Percentiles rank a stretch among this genome's conserved stretches.
Evolutionary conservation across 2,113 vertebrate species (phyloP).

Genomic region (Zosterops hypoxanthus): DNA sequence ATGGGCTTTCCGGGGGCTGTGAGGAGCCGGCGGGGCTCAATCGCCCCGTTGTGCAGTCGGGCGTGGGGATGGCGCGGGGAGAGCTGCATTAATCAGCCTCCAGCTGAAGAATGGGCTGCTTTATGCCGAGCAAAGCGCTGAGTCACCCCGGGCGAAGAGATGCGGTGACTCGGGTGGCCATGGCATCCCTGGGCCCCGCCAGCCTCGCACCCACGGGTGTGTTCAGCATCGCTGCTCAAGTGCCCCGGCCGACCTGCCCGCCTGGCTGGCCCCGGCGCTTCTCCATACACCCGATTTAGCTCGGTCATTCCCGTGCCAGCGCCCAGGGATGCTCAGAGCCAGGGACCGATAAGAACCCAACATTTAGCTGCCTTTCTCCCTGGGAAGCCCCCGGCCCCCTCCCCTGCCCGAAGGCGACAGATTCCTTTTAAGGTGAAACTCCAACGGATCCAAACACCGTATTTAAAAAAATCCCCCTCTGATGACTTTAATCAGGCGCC

Average conservation of each 20-base stretch:
- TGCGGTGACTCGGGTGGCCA: neutral
- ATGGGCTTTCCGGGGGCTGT: neutral
- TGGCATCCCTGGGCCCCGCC: neutral
- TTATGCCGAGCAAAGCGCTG: neutral
- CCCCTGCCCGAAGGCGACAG: neutral
- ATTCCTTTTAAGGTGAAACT: constrained; percentile 61
- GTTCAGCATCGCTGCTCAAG: neutral
- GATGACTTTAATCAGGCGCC: neutral
- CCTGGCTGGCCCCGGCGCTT: neutral
- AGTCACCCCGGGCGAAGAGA: neutral
- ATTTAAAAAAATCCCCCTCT: neutral
- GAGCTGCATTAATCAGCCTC: neutral
- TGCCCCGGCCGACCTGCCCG: neutral
- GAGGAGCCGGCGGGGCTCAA: neutral
- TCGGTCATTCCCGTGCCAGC: neutral
- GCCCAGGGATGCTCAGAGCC: neutral
- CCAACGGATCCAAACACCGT: neutral
- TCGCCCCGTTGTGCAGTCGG: neutral
- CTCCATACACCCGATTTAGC: neutral
- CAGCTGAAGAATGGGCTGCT: neutral
- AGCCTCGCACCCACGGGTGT: neutral
- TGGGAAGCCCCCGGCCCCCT: neutral
- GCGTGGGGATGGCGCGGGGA: neutral
- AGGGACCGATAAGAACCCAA: neutral
- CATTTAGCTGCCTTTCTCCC: neutral